phyloP scores from a whole-genome alignment of 2,888 invertebrate species.

The Tuta absoluta region DNA sequence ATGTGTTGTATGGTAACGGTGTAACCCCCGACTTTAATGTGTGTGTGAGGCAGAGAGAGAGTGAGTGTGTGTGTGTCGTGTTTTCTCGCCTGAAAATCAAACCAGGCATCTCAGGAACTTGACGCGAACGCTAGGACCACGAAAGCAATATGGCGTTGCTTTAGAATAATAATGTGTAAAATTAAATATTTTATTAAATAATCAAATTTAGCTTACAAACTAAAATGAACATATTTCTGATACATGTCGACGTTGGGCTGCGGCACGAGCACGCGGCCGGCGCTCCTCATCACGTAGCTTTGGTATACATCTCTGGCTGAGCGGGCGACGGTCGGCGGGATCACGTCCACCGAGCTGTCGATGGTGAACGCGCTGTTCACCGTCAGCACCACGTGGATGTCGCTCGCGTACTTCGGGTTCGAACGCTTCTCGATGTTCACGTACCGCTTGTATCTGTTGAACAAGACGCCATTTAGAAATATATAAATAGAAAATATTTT shows the following conservation, averaged over 20 bases:
- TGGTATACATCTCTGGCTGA: slow-evolving; percentile 85
- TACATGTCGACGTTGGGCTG: slow-evolving; percentile 53
- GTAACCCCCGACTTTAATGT: no score
- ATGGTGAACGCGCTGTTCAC: slow-evolving; percentile 84
- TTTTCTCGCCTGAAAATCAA: no score
- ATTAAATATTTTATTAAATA: not conserved
- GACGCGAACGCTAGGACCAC: no score
- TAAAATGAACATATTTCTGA: slow-evolving; percentile 64
- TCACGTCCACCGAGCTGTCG: slow-evolving; percentile 83
- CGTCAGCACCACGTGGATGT: slow-evolving; percentile 79
- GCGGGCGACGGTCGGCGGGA: slow-evolving; percentile 84
- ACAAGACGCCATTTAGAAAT: not conserved
- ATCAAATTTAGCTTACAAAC: slow-evolving; percentile 36
- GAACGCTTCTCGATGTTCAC: slow-evolving; percentile 85
- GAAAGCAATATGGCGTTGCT: not conserved
- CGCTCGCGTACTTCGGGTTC: slow-evolving; percentile 72
- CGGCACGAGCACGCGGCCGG: slow-evolving; percentile 74
- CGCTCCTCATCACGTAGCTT: slow-evolving; percentile 82
- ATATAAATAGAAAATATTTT: no score
- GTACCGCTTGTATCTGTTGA: slow-evolving; percentile 79
- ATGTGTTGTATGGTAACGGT: no score
- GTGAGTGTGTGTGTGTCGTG: no score
- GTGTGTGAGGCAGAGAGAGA: no score
- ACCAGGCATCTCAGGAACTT: no score
- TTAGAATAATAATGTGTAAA: not conserved